phyloP scores from a whole-genome alignment of 2,888 invertebrate genomes.

The Keiferia lycopersicella region DNA sequence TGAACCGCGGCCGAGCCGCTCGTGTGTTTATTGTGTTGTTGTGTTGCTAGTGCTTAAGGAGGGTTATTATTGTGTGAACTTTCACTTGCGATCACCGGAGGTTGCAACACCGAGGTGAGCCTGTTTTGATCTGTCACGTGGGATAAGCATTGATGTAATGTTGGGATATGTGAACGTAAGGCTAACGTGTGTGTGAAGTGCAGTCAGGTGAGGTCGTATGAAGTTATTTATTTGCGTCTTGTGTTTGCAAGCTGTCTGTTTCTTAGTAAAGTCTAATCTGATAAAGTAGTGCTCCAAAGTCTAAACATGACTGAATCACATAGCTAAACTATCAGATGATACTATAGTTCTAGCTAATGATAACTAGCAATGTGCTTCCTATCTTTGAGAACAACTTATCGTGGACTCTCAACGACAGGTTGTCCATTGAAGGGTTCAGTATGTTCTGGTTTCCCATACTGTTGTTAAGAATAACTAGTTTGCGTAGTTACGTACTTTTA shows the following conservation, averaged over 20 bases:
- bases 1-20: background rate
- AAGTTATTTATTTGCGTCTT: background rate
- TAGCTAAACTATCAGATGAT: no score
- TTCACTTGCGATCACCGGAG: background rate
- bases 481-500: no score
- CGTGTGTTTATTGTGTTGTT: background rate
- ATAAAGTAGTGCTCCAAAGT: no score
- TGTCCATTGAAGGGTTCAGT: no score
- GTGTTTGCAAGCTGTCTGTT: background rate
- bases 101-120: constrained; percentile 25
- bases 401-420: no score
- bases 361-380: no score
- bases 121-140: constrained; percentile 21
- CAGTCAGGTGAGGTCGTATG: background rate
- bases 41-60: background rate
- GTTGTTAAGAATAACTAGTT: no score
- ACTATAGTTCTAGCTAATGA: no score
- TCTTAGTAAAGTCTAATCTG: background rate
- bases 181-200: background rate
- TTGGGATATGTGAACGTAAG: constrained; percentile 14
- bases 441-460: no score
- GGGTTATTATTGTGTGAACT: background rate
- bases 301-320: no score
- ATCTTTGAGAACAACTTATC: no score
- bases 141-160: constrained; percentile 6